These are phyloP conservation scores for Pheosia tremula DNA, from an alignment of 2,888 invertebrate species.

Conservation along the genomic window DNA sequence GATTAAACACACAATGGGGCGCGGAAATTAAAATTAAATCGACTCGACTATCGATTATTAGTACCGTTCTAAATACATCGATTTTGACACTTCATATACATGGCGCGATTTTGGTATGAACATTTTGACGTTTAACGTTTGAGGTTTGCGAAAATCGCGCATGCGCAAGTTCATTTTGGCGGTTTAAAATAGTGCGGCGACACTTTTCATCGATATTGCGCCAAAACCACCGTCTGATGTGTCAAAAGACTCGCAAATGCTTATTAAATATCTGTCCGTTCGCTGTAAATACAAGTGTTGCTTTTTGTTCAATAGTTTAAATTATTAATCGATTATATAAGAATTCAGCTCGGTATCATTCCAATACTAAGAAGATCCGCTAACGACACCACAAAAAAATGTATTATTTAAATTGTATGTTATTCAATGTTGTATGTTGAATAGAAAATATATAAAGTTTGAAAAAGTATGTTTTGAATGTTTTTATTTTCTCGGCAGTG, in stretches of 20 bases:
- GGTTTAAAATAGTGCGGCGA: slow-evolving; percentile 22
- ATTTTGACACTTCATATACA: slow-evolving; percentile 23
- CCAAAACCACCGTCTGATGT: neutral
- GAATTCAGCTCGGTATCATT: slow-evolving; percentile 81
- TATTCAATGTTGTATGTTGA: slow-evolving; percentile 78
- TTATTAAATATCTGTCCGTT: slow-evolving; percentile 40
- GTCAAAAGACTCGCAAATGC: slow-evolving; percentile 9
- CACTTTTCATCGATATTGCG: slow-evolving; percentile 7
- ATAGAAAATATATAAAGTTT: slow-evolving; percentile 78
- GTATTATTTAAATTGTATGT: slow-evolving; percentile 61
- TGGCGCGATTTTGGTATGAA: slow-evolving; percentile 2
- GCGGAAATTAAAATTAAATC: neutral
- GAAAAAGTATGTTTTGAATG: slow-evolving; percentile 58
- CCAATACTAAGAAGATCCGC: slow-evolving; percentile 70
- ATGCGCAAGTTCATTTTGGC: slow-evolving; percentile 5
- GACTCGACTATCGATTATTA: neutral
- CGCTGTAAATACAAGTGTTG: slow-evolving; percentile 60
- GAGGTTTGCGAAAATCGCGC: slow-evolving; percentile 7
- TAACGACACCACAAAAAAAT: slow-evolving; percentile 46
- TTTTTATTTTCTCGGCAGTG: slow-evolving; percentile 71
- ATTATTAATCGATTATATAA: slow-evolving; percentile 42
- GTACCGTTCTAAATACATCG: slow-evolving; percentile 16
- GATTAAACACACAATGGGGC: slow-evolving; percentile 12
- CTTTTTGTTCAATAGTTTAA: slow-evolving; percentile 45
- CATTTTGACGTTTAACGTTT: slow-evolving; percentile 12